Base-by-base conservation (phyloP, 53 echinoderm and acorn worm genomes). In the Temnopleurus reevesii region DNA sequence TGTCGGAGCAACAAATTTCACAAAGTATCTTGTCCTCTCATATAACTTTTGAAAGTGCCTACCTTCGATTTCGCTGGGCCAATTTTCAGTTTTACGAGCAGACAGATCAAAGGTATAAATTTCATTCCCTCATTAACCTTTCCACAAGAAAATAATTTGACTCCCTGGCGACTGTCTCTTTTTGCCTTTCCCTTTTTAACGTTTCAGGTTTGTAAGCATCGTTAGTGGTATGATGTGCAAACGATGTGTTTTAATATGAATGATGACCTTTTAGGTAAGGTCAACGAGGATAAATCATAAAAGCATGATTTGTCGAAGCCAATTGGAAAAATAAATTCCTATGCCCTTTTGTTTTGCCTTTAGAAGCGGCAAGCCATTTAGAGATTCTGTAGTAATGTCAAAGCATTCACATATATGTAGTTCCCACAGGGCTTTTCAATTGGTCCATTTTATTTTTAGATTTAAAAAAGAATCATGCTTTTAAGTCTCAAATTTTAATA, bases 31-130 rank as follows among this genome's bases (percentile, higher is more conserved):
- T 71, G 15, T 18, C 71, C 41, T 41, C 0, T 38, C n/a, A 34
- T 64, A 64, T 38, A 2, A 35, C 66, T 28, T 21, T 64, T 38
- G 1, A 38, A 12, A 66, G 38, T n/a, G 19, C 21, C 71, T 6
- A 6, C 71, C 38, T 71, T 41, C 8, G n/a, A 41, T 38, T 41
- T 36, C 5, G 71, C 71, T 71, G 6, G 43, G 41, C 38, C 71
- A 41, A 71, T 71, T 71, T 71, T 71, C 71, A 71, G 71, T 71
- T 71, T 71, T 71, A 71, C 23, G 71, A 41, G 36, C 71, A 71
- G 41, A 71, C 71, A 71, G 71, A 63, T 30, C 63, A 29, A 34
- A 63, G 63, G 18, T 31, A 71, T 71, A 41, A 71, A 71, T 71
- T 71, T 71, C 41, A 21, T 71, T 71, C 23, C 41, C 71, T 71